Conservation (phyloP, 2,888 invertebrate genomes). For the Drosophila imparisetae region DNA sequence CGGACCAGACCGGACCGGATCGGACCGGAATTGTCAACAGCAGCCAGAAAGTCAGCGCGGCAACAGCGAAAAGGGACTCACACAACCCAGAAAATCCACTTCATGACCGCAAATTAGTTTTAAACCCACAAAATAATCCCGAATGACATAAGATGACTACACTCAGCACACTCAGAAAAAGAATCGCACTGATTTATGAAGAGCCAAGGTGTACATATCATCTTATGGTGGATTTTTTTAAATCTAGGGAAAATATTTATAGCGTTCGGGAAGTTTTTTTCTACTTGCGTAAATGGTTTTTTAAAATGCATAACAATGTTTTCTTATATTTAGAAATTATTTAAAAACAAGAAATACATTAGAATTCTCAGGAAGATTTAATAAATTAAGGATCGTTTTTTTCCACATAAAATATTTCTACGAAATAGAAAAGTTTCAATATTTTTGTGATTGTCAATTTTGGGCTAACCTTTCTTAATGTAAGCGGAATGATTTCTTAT, state of each 20-base stretch:
- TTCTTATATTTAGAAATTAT: background rate
- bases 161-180: conserved; percentile 11
- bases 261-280: too few relatives aligned
- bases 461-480: background rate
- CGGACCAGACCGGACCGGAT: conserved; percentile 5
- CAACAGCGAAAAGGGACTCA: conserved; percentile 45
- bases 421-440: background rate
- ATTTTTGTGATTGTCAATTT: background rate
- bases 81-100: conserved; percentile 65
- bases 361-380: background rate
- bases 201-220: too few relatives aligned
- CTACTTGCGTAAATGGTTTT: too few relatives aligned
- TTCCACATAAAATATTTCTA: background rate
- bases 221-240: too few relatives aligned
- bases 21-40: conserved; percentile 57
- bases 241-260: too few relatives aligned
- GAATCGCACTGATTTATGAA: background rate
- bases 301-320: background rate
- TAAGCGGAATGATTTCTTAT: background rate
- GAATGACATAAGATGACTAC: conserved; percentile 74
- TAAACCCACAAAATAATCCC: conserved; percentile 81
- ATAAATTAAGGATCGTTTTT: background rate
- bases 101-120: conserved; percentile 80
- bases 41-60: conserved; percentile 27
- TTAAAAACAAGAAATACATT: background rate